phyloP scores from a whole-genome alignment of 2,888 invertebrate species.

The Helleia helle region DNA sequence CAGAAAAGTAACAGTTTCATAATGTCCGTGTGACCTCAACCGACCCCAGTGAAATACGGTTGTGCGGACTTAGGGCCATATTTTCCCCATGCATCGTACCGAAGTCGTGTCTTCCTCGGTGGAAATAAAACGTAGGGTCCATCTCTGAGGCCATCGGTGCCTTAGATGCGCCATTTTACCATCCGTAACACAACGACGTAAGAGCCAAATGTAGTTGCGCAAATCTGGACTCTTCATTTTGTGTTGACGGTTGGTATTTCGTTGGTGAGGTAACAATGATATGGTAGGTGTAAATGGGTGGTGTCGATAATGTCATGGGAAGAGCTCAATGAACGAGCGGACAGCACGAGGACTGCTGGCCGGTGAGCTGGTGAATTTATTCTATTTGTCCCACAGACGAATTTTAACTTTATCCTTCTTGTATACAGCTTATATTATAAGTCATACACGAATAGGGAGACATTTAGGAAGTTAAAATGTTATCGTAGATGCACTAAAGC shows the following conservation, averaged over 20 bases:
- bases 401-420: slow-evolving; percentile 30
- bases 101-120: slow-evolving; percentile 70
- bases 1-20: slow-evolving; percentile 69
- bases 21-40: slow-evolving; percentile 64
- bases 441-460: not conserved
- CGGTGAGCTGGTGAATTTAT: slow-evolving; percentile 47
- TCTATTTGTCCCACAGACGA: slow-evolving; percentile 31
- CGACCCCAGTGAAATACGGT: slow-evolving; percentile 69
- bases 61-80: slow-evolving; percentile 65
- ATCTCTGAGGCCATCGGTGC: slow-evolving; percentile 71
- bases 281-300: slow-evolving; percentile 29
- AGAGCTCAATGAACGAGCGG: slow-evolving; percentile 71
- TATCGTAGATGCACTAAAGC: too few relatives aligned
- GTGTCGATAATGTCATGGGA: slow-evolving; percentile 70
- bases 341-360: slow-evolving; percentile 67
- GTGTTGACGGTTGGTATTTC: slow-evolving; percentile 14
- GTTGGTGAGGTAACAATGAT: slow-evolving; percentile 18
- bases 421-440: slow-evolving; percentile 25
- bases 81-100: slow-evolving; percentile 67
- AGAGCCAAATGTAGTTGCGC: slow-evolving; percentile 4
- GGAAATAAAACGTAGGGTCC: slow-evolving; percentile 73
- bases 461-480: slow-evolving; percentile 16
- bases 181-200: slow-evolving; percentile 28
- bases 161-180: slow-evolving; percentile 64
- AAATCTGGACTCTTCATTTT: slow-evolving; percentile 9